Percentiles rank a stretch among this genome's conserved stretches.
Conservation (phyloP, 2,113 vertebrate species). For the Rafetus swinhoei region DNA sequence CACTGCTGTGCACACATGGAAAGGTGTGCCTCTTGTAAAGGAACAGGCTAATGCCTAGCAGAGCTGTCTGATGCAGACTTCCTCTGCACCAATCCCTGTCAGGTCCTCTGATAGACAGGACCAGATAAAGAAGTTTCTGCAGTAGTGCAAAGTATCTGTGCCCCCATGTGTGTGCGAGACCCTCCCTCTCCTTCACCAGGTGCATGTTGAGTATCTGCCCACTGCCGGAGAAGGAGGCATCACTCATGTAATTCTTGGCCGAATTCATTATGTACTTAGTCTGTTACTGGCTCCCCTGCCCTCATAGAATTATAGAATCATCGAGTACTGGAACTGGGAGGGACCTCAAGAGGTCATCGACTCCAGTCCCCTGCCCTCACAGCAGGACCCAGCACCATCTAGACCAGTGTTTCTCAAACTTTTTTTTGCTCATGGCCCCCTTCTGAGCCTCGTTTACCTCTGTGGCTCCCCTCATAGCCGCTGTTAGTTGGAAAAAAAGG, state of each 20-base stretch:
- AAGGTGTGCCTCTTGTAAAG: background rate
- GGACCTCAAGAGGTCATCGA: no score
- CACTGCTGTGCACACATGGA: background rate
- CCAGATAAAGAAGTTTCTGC: background rate
- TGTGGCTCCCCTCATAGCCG: no score
- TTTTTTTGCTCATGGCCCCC: no score
- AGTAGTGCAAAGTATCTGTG: background rate
- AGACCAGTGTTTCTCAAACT: no score
- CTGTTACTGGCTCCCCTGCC: rapidly evolving
- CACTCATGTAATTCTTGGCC: rapidly evolving
- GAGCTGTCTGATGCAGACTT: background rate
- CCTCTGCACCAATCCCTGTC: background rate
- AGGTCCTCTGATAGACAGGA: background rate
- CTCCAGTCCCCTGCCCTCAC: no score
- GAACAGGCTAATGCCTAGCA: background rate
- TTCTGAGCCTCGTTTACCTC: no score
- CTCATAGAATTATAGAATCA: background rate
- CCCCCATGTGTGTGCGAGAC: background rate
- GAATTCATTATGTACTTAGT: background rate
- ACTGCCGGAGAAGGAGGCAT: background rate
- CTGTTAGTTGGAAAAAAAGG: no score
- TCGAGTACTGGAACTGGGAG: no score
- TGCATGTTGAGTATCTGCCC: background rate
- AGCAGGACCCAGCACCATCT: no score
- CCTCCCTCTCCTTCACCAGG: background rate